Base-by-base conservation (phyloP, 2,888 invertebrate genomes). In the Germaria angustata region DNA sequence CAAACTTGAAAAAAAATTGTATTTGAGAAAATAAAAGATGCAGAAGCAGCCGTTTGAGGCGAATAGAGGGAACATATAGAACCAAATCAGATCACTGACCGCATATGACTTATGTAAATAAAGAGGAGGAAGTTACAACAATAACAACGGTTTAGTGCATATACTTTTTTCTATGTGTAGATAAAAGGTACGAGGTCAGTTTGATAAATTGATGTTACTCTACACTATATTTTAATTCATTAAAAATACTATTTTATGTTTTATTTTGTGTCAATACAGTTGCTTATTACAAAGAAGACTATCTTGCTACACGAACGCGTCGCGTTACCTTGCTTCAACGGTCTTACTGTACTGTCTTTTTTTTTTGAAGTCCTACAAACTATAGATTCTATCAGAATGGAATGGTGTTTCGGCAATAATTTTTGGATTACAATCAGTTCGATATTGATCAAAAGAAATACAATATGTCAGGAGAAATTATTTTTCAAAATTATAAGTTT, bases 31-130 rank as follows among this genome's bases (percentile, higher is more conserved):
- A 41, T n/a, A 32, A 28, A 71, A 84, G 82, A 80, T 79, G 80
- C 68, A 85, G 86, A 77, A 85, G 84, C 41, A 57, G 49, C 17
- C 13, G 17, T 34, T 49, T 41, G 22, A 59, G 32, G 66, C 17
- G 51, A 63, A 59, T 39, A 39, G 66, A 78, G 75, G 36, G n/a
- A 68, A 69, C 8, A 51, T 69, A 15, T 59, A 59, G 68, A 77
- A 69, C 68, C 51, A 87, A 88, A 87, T 87, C 89, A 87, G 88
- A 88, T 87, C 89, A 88, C 86, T 88, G 88, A 88, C 88, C 88
- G 88, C 80, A 81, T 77, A 51, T 78, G 84, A 84, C 82, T 83
- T 83, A 79, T 76, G 80, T 75, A 79, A 72, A 72, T 78, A 73
- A 39, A 84, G 44, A 81, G 39, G 73, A 77, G 34, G 65, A 84